Evolutionary conservation across 2,888 invertebrate species (phyloP).

Genomic region (Merodon equestris): DNA sequence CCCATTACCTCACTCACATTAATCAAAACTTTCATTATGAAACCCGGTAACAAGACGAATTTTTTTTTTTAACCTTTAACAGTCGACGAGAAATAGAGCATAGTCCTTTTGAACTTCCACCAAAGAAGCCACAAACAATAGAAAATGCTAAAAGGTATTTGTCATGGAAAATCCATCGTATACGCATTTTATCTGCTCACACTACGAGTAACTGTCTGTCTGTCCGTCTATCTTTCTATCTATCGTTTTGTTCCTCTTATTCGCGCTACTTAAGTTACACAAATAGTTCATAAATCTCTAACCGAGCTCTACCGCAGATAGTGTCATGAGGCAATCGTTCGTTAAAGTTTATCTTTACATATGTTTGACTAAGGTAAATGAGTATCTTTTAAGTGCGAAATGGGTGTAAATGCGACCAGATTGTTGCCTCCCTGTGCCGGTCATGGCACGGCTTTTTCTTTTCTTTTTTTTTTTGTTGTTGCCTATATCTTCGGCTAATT

Average conservation of each 20-base stretch:
- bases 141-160: slow-evolving; percentile 32
- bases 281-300: slow-evolving; percentile 47
- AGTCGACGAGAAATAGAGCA: slow-evolving; percentile 38
- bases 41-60: slow-evolving; percentile 34
- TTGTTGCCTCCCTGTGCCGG: neutral
- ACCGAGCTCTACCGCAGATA: slow-evolving; percentile 12
- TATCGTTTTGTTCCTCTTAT: slow-evolving; percentile 12
- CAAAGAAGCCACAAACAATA: slow-evolving; percentile 33
- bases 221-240: slow-evolving; percentile 20
- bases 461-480: slow-evolving; percentile 12
- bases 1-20: slow-evolving; percentile 17
- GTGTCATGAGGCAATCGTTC: slow-evolving; percentile 32
- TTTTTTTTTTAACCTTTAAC: slow-evolving; percentile 23
- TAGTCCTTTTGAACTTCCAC: slow-evolving; percentile 25
- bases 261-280: slow-evolving; percentile 41
- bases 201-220: slow-evolving; percentile 1
- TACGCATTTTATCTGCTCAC: slow-evolving; percentile 29
- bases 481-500: slow-evolving; percentile 1
- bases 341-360: slow-evolving; percentile 40
- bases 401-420: slow-evolving; percentile 23
- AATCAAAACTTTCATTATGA: slow-evolving; percentile 50
- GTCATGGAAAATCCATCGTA: slow-evolving; percentile 41
- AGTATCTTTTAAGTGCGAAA: slow-evolving; percentile 33
- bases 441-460: neutral
- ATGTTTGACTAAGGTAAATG: slow-evolving; percentile 35